Evolutionary conservation across 92 coral and sea anemone species (phyloP), one percentile per base, ranked within the genome.

Genomic region (Ricordea florida): DNA sequence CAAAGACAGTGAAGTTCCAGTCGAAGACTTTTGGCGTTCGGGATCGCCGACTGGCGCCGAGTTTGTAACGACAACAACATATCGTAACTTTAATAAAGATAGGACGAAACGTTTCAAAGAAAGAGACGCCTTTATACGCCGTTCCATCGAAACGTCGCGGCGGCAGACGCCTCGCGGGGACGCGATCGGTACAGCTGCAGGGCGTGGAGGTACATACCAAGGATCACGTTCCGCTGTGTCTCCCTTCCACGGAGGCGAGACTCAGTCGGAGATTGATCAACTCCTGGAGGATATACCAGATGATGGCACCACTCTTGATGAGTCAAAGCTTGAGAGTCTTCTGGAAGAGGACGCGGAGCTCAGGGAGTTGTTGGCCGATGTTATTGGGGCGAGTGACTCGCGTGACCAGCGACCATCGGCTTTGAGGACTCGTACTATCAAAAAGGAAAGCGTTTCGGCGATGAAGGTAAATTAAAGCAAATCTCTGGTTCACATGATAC

Each of bases 11-110:
- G 15, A 3, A 21, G 8, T 47, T 8, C 47, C 70, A 6, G 33
- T 13, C 24, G 70, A 73, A 15, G 80, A 73, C 15, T 59, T 30
- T 25, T 73, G 80, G 57, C 92, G 92, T 9, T 81, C 92, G 59
- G 75, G 69, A 5, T 82, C 92, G 21, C 87, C 92, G 50, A 81
- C 84, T 29, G 91, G 91, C 35, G 70, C 91, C 79, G 92, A 87
- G 52, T 87, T 87, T 46, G 74, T 87, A 1, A 87, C 92, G 65
- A 65, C 62, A 38, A 59, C 52, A 66, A 81, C 92, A 5, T 87
- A 87, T 69, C 92, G 84, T 66, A 51, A 49, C 65, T 85, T 80
- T 60, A 68, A 72, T 31, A 81, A 81, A 38, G 81, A 81, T 7
- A 78, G 74, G 62, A 53, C 79, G 1, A 70, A 85, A 17, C 87